Percentiles rank a stretch among this genome's conserved stretches.
Evolutionary conservation across 2,797 vertebrate species (phyloP).

Genomic region (Sternotherus odoratus): DNA sequence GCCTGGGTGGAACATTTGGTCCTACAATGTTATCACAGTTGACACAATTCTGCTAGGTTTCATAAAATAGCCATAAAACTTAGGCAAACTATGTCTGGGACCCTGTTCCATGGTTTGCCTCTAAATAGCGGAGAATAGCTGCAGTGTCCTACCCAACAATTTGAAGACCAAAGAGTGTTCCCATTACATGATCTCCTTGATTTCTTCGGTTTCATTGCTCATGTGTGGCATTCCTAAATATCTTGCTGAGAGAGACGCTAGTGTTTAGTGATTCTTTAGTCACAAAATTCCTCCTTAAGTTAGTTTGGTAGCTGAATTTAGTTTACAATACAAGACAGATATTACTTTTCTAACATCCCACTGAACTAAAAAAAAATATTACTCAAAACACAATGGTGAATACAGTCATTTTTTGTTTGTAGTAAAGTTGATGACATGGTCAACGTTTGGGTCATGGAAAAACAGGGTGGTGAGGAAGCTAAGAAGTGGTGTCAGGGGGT

Average conservation of each 20-base stretch:
- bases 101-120: background rate
- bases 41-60: background rate
- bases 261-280: constrained; percentile 8
- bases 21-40: background rate
- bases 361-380: constrained; percentile 21
- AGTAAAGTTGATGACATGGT: background rate
- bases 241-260: constrained; percentile 39
- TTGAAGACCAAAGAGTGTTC: constrained; percentile 21
- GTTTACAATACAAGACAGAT: background rate
- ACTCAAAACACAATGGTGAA: background rate
- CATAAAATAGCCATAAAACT: background rate
- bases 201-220: background rate
- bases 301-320: constrained; percentile 27
- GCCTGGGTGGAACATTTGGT: background rate
- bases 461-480: background rate
- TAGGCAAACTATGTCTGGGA: background rate
- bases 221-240: constrained; percentile 18
- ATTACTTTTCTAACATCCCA: constrained; percentile 5
- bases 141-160: background rate
- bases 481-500: background rate
- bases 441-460: background rate
- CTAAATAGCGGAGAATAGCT: too few relatives aligned
- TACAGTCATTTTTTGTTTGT: background rate
- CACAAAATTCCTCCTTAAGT: background rate
- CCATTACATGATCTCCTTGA: constrained; percentile 28